These are phyloP conservation scores for Lasius platythorax DNA, from an alignment of 2,888 invertebrate species.

Conservation along the genomic window DNA sequence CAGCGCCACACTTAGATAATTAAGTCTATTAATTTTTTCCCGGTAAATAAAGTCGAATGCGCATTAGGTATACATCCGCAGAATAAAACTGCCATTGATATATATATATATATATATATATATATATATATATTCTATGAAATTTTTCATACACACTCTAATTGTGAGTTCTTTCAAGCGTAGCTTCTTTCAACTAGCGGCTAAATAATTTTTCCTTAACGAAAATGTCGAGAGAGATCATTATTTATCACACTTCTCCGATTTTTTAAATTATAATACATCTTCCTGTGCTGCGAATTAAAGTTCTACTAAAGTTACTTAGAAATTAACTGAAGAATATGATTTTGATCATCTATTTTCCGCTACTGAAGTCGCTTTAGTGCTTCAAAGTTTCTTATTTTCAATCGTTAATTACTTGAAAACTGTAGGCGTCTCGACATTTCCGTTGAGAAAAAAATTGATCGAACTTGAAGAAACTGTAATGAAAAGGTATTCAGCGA, in stretches of 20 bases:
- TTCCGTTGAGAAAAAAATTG: not conserved
- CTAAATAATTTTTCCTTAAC: slow-evolving; percentile 38
- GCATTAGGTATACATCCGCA: slow-evolving; percentile 22
- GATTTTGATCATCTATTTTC: slow-evolving; percentile 41
- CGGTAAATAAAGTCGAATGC: slow-evolving; percentile 33
- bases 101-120: not conserved
- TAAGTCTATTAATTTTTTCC: slow-evolving; percentile 40
- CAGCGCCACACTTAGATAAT: slow-evolving; percentile 33
- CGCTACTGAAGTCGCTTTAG: slow-evolving; percentile 4
- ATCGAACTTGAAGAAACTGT: not conserved
- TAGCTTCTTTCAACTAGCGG: not conserved
- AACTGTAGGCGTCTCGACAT: not conserved
- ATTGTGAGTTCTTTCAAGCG: not conserved
- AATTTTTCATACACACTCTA: not conserved
- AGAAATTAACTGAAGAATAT: slow-evolving; percentile 38
- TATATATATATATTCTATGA: not conserved
- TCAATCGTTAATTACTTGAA: slow-evolving; percentile 41
- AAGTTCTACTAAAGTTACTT: slow-evolving; percentile 26
- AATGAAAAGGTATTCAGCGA: not conserved
- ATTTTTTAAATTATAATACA: slow-evolving; percentile 42
- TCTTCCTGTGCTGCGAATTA: slow-evolving; percentile 12
- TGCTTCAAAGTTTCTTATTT: not conserved
- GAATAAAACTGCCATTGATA: slow-evolving; percentile 16
- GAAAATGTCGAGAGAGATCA: slow-evolving; percentile 27
- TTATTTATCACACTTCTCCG: slow-evolving; percentile 38